Evolutionary conservation across 2,113 vertebrate genomes (phyloP).

Genomic region (Sinocyclocheilus rhinocerous): DNA sequence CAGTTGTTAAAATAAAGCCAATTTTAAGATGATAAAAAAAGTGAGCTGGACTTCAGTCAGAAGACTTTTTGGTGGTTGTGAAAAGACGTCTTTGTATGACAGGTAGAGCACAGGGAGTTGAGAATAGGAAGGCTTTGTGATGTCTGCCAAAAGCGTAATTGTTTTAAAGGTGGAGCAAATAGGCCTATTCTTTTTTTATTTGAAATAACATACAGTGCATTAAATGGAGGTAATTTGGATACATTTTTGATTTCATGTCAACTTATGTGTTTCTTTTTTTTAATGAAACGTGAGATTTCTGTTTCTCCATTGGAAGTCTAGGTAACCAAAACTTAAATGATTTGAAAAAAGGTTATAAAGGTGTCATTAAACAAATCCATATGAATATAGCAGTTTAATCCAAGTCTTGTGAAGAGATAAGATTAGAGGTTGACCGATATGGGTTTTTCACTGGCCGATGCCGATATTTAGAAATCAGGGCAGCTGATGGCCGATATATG

Average conservation of each 20-base stretch:
- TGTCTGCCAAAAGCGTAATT: not conserved
- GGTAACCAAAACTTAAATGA: no score
- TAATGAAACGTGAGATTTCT: no score
- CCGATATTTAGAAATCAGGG: no score
- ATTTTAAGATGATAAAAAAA: not conserved
- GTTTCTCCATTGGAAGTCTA: no score
- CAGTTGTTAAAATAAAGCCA: not conserved
- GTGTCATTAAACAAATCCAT: no score
- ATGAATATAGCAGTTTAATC: no score
- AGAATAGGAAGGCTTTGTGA: not conserved
- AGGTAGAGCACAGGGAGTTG: not conserved
- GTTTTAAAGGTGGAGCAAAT: not conserved
- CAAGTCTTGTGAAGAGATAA: no score
- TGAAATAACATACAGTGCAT: not conserved
- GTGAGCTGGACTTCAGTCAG: not conserved
- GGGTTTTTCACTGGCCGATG: no score
- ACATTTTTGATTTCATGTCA: not conserved
- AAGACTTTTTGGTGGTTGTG: not conserved
- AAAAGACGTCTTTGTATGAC: not conserved
- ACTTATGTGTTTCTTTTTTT: no score
- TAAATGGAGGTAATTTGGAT: not conserved
- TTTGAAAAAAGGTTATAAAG: no score
- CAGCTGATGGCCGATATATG: no score
- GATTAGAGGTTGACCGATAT: no score
- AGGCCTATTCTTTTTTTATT: not conserved